Evolutionary conservation across 2,797 vertebrate genomes (phyloP), one percentile per base, ranked within the genome.

Genomic region (Clarias platycephalus): DNA sequence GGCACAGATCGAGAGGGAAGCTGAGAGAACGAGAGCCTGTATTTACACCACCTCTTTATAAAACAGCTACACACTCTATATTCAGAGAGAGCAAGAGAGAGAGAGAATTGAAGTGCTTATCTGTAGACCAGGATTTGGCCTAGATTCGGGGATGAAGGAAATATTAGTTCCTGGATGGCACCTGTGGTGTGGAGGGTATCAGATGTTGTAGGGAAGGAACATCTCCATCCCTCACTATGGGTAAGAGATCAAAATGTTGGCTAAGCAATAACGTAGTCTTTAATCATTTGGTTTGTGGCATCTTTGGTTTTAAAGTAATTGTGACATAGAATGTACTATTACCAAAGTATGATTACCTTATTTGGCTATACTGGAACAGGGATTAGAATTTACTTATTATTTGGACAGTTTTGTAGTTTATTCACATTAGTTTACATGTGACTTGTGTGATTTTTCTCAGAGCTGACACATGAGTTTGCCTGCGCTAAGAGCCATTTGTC

Each of bases 221-320:
- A 89, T 81, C 89, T 93, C 79, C 92, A 92, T 89, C 90, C 90
- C 37, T 94, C 93, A 75, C 84, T 95, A 83, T 95, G 94, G 95
- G 94, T 95, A 95, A 94, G 94, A 91, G 80, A 28, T 53, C 57
- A 10, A 79, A 79, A 44, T 78, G 28, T 16, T 37, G 9, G 2
- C 22, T 40, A 4, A n/a, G 22, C 5, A 7, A 22, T n/a, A 20
- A 2, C 26, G 0, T 3, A 16, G 44, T 57, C 28, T 62, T 37
- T 62, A 62, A 40, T n/a, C 0, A 78, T 4, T 62, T 13, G 0
- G 8, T n/a, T 77, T 37, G 24, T 12, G 5, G 6, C 28, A 5
- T 13, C 18, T 34, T 58, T 37, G 55, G 6, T 15, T 34, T 76
- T 53, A 58, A 12, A 34, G 72, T 28, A 31, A 28, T 31, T 5